Conservation (phyloP, 2,113 vertebrate genomes). For the Alces alces region DNA sequence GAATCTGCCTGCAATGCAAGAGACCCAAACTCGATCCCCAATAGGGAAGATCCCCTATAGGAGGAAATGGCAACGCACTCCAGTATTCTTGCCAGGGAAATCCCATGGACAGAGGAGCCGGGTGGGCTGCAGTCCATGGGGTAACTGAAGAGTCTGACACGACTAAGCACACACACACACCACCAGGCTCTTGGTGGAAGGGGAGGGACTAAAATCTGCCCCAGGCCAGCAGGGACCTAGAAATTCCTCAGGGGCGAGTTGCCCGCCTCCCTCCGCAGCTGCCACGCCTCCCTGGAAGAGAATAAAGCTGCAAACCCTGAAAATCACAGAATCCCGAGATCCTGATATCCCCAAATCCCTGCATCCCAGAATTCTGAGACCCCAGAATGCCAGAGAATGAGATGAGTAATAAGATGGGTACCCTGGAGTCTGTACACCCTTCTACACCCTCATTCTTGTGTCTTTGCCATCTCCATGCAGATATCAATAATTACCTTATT, state of each 20-base stretch:
- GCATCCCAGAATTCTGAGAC: background rate
- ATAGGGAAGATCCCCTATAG: background rate
- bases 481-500: background rate
- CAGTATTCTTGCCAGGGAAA: background rate
- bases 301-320: background rate
- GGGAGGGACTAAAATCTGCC: background rate
- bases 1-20: background rate
- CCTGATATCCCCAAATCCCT: background rate
- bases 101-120: background rate
- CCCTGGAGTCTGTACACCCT: rapidly evolving
- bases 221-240: background rate
- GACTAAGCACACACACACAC: background rate
- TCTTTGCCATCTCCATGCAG: background rate
- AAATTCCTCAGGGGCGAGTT: background rate
- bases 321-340: background rate
- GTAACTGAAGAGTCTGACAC: background rate
- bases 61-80: background rate
- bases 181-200: background rate
- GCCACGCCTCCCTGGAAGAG: background rate
- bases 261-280: background rate
- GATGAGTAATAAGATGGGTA: rapidly evolving
- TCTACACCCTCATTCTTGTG: background rate
- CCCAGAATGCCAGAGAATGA: background rate
- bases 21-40: background rate
- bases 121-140: background rate